Conservation (phyloP, 2,797 vertebrate genomes). For the Psittacula derbiana region DNA sequence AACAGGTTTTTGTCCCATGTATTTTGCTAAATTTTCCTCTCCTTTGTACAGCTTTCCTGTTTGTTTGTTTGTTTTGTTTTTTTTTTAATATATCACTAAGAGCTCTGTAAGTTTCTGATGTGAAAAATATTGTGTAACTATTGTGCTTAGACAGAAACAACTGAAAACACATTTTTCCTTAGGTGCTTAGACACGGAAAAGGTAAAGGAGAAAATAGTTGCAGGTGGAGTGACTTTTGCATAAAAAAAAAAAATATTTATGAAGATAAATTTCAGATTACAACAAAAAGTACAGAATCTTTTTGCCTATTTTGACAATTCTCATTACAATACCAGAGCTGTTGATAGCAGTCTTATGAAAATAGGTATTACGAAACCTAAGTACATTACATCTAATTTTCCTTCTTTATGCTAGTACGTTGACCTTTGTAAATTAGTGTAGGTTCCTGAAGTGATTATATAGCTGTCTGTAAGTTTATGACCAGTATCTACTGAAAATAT, state of each 20-base stretch:
- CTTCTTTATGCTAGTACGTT: background rate
- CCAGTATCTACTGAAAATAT: background rate
- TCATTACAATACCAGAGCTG: background rate
- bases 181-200: background rate
- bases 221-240: background rate
- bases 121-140: background rate
- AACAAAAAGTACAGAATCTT: background rate
- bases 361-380: background rate
- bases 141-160: background rate
- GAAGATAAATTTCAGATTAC: background rate
- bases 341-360: background rate
- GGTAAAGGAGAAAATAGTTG: background rate
- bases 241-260: background rate
- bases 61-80: background rate
- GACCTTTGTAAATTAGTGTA: background rate
- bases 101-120: background rate
- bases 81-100: background rate
- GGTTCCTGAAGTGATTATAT: background rate
- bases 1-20: background rate
- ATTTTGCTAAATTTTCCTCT: background rate
- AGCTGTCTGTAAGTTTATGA: constrained; percentile 16
- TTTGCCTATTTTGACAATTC: background rate
- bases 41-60: background rate
- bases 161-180: background rate
- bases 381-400: background rate